These are phyloP conservation scores for Eciton burchellii DNA, from an alignment of 1,140 invertebrate genomes.

Conservation along the genomic window DNA sequence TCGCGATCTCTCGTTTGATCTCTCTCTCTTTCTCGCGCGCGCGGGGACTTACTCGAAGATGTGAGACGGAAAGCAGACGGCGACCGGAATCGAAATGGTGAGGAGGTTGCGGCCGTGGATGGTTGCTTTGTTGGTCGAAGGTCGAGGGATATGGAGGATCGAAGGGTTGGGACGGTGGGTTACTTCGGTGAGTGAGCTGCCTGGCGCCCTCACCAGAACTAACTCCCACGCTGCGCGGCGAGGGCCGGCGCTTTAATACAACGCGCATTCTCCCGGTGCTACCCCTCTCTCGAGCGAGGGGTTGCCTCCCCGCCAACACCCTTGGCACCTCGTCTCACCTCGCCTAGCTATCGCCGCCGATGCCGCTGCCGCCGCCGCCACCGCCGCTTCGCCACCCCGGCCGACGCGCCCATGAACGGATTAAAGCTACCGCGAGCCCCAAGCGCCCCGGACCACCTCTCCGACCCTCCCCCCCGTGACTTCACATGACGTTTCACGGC, in stretches of 20 bases:
- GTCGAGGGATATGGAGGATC: slow-evolving; percentile 74
- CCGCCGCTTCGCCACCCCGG: slow-evolving; percentile 72
- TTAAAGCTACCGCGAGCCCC: slow-evolving; percentile 63
- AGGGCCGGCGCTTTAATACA: slow-evolving; percentile 78
- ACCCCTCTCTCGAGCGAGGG: slow-evolving; percentile 24
- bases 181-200: slow-evolving; percentile 82
- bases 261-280: slow-evolving; percentile 77
- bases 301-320: slow-evolving; percentile 11
- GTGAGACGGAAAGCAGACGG: slow-evolving; percentile 41
- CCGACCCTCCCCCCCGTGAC: slow-evolving; percentile 4
- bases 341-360: slow-evolving; percentile 68
- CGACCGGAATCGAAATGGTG: slow-evolving; percentile 59
- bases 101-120: slow-evolving; percentile 74
- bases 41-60: slow-evolving; percentile 52
- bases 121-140: slow-evolving; percentile 72
- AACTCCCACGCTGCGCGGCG: slow-evolving; percentile 84
- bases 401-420: slow-evolving; percentile 67
- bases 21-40: neutral
- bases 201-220: slow-evolving; percentile 85
- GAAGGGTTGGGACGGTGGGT: slow-evolving; percentile 77
- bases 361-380: slow-evolving; percentile 70
- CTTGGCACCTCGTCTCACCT: slow-evolving; percentile 35
- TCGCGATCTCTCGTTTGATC: neutral
- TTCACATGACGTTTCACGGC: slow-evolving; percentile 35
- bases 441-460: slow-evolving; percentile 56